Base-by-base conservation (phyloP, 1,140 invertebrate species). In the Trichoplusia ni region DNA sequence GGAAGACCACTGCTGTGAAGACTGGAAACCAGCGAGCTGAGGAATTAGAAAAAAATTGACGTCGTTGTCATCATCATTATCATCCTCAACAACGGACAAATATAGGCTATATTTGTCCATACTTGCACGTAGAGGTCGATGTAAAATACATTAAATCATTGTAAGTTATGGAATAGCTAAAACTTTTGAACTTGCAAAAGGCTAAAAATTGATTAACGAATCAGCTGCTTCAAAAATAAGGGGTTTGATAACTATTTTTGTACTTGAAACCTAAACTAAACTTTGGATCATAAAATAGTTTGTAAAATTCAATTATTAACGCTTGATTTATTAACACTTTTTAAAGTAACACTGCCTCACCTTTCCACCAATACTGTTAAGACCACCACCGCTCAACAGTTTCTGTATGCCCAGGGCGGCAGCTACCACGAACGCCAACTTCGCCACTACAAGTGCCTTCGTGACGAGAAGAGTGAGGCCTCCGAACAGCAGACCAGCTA, bases 401-500 rank as follows among this genome's bases (percentile, higher is more conserved):
- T 93, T 95, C 65, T 95, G 95, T 70, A 95, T 91, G 0, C 93
- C 93, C 9, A 95, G 71, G 7, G 95, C 84, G 0, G 93, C 92
- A 16, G 94, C 94, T 14, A 95, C 83, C 31, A 96, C 77, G 56
- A 96, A 93, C 2, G 95, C 95, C 31, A 96, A 84, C 81, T 96
- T 96, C 31, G 95, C 93, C 4, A 96, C 91, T 35, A 96, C 89
- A 11, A 96, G 84, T 11, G 95, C 95, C 82, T 96, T 96, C 27
- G 93, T 86, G n/a, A 94, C 93, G 62, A 96, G 73, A 4, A 96
- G 84, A n/a, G 92, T 93, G 0, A 96, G 83, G 62, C 93, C 93
- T 4, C 94, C 94, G 58, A 96, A 90, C 6, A 95, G 81, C 4
- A 96, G 81, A 1, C 95, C 94, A 2, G 94, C 75, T 0, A 96